Evolutionary conservation across 1,140 invertebrate genomes (phyloP).

Genomic region (Whitmania pigra): DNA sequence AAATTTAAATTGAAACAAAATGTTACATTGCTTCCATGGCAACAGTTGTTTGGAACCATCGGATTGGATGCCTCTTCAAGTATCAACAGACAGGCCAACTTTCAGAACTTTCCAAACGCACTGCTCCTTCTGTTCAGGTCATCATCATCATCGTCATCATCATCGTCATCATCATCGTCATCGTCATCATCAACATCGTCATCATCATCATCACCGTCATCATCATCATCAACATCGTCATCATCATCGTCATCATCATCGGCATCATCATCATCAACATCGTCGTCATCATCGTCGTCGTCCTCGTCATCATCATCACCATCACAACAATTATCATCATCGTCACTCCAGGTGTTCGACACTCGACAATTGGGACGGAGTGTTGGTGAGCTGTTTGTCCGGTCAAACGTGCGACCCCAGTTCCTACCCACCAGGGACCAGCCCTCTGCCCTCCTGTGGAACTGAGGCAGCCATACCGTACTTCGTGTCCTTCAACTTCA

Average conservation of each 20-base stretch:
- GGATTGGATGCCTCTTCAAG: slow-evolving; percentile 22
- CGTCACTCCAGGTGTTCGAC: slow-evolving; percentile 22
- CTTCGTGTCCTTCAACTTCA: slow-evolving; percentile 26
- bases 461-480: slow-evolving; percentile 22
- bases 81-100: slow-evolving; percentile 29
- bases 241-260: too few species aligned
- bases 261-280: too few species aligned
- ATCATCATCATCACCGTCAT: too few species aligned
- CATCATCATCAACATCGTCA: too few species aligned
- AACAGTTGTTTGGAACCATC: slow-evolving; percentile 27
- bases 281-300: neutral
- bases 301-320: too few species aligned
- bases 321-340: too few species aligned
- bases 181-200: too few species aligned
- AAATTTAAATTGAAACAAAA: too few species aligned
- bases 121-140: slow-evolving; percentile 29
- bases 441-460: slow-evolving; percentile 18
- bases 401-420: slow-evolving; percentile 17
- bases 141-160: neutral
- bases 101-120: slow-evolving; percentile 26
- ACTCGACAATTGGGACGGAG: slow-evolving; percentile 25
- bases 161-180: neutral
- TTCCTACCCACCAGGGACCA: neutral
- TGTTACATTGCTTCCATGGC: neutral
- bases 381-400: slow-evolving; percentile 22